Base-by-base conservation (phyloP, 2,888 invertebrate species). In the Acrobasis suavella region DNA sequence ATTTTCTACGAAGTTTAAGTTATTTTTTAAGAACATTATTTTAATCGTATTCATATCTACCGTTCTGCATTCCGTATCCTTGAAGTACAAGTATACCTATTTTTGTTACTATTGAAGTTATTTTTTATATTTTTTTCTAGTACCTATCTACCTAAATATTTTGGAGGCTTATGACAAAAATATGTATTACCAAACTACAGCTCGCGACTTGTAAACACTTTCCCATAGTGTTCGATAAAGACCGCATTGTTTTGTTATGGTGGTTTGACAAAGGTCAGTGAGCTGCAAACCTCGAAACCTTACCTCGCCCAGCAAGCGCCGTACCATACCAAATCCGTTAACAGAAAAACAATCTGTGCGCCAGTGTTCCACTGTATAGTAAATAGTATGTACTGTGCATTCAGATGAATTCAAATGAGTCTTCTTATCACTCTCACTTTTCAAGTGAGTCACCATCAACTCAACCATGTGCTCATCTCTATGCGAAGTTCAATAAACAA, bases 271-370 rank as follows among this genome's bases (percentile, higher is more conserved):
- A 60, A 58, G 65, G 62, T 42, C 58, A 66, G 60, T 62, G 67
- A 63, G 62, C 52, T 51, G 66, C 66, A 77, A 82, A 78, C 81
- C 75, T 63, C 77, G 78, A 83, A 83, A 73, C 79, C 82, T 68
- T 77, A 75, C 63, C 37, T 62, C 56, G 59, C 64, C 54, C 22
- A 50, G 37, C 50, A 14, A 16, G 16, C 58, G 8, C 14, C 16
- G n/a, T 46, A 46, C 14, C 14, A 46, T 14, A 12, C 12, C 58
- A 50, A 37, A 50, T 50, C 32, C 32, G 15, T 50, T 10, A n/a
- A 8, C 58, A 15, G 39, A 55, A 5, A 14, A 1, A 12, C 32
- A 32, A 32, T 2, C 32, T 8, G 32, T 10, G 42, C n/a, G 14
- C n/a, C 46, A 15, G 55, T 39, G 55, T 16, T 16, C 12, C 12